Evolutionary conservation across 2,888 invertebrate species (phyloP), one percentile per base, ranked within the genome.

Genomic region (Lamellibrachia satsuma): DNA sequence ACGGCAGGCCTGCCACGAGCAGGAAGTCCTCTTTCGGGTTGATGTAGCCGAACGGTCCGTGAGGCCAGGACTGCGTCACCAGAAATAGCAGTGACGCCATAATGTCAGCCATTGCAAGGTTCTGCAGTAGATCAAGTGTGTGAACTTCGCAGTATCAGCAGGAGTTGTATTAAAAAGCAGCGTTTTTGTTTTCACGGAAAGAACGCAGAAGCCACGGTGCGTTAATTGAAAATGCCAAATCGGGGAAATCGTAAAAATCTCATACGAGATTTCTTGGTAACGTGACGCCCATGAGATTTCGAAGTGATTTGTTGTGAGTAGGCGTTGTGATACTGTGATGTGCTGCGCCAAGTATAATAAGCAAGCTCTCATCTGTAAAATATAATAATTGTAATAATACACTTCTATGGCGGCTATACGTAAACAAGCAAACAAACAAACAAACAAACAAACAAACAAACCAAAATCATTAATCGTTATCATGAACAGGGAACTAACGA

Each of bases 11-110:
- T 6, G 92, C 91, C 27, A 91, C 60, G 52, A 94, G 90, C 39
- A 92, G 52, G 90, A 92, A 93, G 90, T 93, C 92, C 57, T 91
- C 22, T 6, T n/a, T 7, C 9, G 91, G 39, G 52, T 93, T 90
- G 15, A 93, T 93, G 92, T 90, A 52, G 8, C 91, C 91, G 57
- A 93, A 92, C n/a, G 92, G 92, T 0, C 93, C 94, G 2, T 75
- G 92, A 8, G 93, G 93, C 93, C 93, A 94, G 90, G 92, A 92
- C 39, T 92, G 93, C 51, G 92, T 93, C n/a, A 94, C 15, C 7
- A 94, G 90, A 52, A 94, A 94, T 4, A 92, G 90, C 55, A 93
- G 51, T 6, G 94, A 92, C 9, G 94, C 93, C 92, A 94, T 91
- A 52, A 93, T 52, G 92, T 94, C 93, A 2, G 93, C 92, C 9